A percentile compares a stretch with the other conserved stretches of the same genome.
Conservation (phyloP, 2,888 invertebrate species). For the Acrobasis repandana region DNA sequence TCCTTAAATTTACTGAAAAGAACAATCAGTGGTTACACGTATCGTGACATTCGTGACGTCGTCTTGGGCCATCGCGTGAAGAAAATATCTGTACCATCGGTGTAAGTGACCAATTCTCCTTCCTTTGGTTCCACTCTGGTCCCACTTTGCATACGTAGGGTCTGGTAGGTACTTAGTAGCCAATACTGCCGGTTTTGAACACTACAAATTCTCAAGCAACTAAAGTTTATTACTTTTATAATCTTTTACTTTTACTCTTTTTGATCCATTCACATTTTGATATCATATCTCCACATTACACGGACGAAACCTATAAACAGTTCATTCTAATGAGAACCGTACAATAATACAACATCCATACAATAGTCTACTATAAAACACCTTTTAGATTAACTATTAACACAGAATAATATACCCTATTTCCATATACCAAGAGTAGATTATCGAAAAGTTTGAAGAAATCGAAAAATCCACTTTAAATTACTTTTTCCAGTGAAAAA, state of each 20-base stretch:
- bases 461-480: background rate
- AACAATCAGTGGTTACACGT: no score
- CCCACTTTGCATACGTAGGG: no score
- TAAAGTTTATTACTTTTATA: background rate
- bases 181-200: no score
- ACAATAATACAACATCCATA: constrained; percentile 18
- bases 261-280: background rate
- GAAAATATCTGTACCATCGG: no score
- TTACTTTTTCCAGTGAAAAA: background rate
- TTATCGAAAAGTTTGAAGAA: background rate
- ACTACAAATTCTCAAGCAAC: no score
- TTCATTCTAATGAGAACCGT: constrained; percentile 27
- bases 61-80: no score
- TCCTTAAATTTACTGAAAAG: no score
- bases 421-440: background rate
- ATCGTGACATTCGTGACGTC: no score
- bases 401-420: background rate
- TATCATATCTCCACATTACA: background rate
- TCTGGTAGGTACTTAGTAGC: no score
- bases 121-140: no score
- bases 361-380: constrained; percentile 21
- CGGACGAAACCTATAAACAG: constrained; percentile 20
- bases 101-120: no score
- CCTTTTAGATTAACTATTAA: background rate
- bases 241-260: background rate